Conservation (phyloP, 1,140 invertebrate species). For the Drosophila subpulchrella region DNA sequence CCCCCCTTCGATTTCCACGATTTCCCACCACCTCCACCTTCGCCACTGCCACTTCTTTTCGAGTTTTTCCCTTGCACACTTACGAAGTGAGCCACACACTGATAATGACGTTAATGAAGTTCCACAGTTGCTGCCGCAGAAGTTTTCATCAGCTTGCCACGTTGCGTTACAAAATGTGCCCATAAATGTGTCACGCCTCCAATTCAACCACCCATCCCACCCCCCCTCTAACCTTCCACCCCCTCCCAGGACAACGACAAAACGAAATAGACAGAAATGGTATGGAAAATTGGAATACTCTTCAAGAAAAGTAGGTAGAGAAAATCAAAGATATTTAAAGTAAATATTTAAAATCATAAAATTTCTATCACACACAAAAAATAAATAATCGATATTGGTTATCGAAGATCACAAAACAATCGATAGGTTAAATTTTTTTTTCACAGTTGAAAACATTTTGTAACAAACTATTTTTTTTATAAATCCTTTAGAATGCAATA, state of each 20-base stretch:
- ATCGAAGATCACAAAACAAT: background rate
- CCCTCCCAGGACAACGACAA: background rate
- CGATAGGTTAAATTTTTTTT: background rate
- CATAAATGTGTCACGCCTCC: constrained; percentile 78
- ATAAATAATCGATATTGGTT: background rate
- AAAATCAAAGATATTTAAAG: too few species aligned
- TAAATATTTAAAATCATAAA: too few species aligned
- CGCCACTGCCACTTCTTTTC: background rate
- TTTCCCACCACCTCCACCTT: background rate
- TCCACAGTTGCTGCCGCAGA: constrained; percentile 53
- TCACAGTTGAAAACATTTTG: background rate
- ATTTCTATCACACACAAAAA: background rate
- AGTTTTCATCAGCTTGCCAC: constrained; percentile 65
- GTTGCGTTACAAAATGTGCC: constrained; percentile 66
- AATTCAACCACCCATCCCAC: background rate
- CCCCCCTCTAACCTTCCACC: background rate
- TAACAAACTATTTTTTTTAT: too few species aligned
- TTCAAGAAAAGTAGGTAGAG: background rate
- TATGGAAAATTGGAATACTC: background rate
- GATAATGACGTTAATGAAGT: constrained; percentile 71
- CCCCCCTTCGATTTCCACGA: background rate
- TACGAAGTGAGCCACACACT: constrained; percentile 20
- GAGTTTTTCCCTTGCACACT: constrained; percentile 3
- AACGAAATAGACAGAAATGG: background rate
- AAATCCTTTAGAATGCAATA: too few species aligned